Evolutionary conservation across 2,113 vertebrate species (phyloP).

Genomic region (Oryzias woworae): DNA sequence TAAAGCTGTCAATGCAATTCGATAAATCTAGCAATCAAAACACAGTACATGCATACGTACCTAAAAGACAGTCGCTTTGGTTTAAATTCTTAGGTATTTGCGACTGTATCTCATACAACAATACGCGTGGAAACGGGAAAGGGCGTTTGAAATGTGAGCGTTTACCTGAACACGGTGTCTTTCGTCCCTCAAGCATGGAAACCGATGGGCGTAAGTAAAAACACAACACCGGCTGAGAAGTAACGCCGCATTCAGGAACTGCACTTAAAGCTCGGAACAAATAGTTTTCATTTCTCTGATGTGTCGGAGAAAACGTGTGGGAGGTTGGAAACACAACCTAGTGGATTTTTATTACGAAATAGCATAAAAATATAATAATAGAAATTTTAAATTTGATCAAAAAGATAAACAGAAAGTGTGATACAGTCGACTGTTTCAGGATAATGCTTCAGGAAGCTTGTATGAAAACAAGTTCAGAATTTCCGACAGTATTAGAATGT

Average conservation of each 20-base stretch:
- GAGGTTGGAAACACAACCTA: not conserved
- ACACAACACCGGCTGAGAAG: conserved; percentile 60
- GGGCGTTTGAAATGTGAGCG: conserved; percentile 18
- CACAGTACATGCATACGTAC: no score
- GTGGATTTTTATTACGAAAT: no score
- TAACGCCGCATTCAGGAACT: conserved; percentile 44
- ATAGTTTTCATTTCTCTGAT: no score
- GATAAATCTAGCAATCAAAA: conserved; percentile 15
- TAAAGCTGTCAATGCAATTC: conserved; percentile 21
- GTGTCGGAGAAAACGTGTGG: no score
- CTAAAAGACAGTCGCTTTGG: no score
- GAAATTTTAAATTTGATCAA: no score
- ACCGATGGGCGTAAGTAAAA: conserved; percentile 44
- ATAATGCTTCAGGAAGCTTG: no score
- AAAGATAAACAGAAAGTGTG: no score
- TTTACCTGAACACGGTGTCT: conserved; percentile 73
- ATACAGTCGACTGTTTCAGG: no score
- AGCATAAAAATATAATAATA: no score
- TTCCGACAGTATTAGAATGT: conserved; percentile 13
- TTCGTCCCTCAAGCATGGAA: conserved; percentile 72
- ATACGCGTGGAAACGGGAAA: conserved; percentile 8
- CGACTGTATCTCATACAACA: not conserved
- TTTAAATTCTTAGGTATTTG: not conserved
- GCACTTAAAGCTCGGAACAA: no score
- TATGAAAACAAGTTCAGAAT: rapidly evolving